Base-by-base conservation (phyloP, 2,113 vertebrate species). In the Peucedramus taeniatus region DNA sequence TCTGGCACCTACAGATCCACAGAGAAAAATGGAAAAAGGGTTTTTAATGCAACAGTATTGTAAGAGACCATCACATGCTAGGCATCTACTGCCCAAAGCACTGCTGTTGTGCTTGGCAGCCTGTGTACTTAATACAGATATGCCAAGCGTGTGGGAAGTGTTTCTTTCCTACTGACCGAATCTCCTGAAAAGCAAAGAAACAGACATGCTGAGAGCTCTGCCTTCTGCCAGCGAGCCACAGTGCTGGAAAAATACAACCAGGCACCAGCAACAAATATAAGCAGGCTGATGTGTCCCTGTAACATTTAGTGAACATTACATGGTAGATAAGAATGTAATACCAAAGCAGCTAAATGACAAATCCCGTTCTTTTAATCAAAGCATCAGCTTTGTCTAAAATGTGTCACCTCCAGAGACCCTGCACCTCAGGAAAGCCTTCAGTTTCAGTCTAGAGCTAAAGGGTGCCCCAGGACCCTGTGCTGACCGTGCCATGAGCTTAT, bases 401-500 rank as follows among this genome's bases (percentile, higher is more conserved):
- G 7, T n/a, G 26, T 39, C 65, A 49, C 13, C 61, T 78, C 50
- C 78, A 60, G 3, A 11, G 68, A 70, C 42, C 45, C 63, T 63
- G 49, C 68, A 40, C 27, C 15, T 33, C 59, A 80, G 66, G 44
- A 44, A 39, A 49, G 42, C 30, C 20, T 27, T 9, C 1, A 1
- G 24, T 19, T 28, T 42, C 15, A 49, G 35, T 14, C 2, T 11
- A 35, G 2, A 35, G 69, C 64, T 63, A 11, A 40, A 28, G 30
- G 21, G 69, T 21, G n/a, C 6, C 26, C 27, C 27, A 57, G 31
- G 33, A 5, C 5, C 30, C 31, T 21, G 35, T 63, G 27, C 98
- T 97, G n/a, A 99, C 99, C 99, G 98, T 96, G 99, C 99, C 99
- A 99, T 99, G 47, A 99, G 99, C 87, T 99, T 99, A 92, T 99